A percentile compares a stretch with the other conserved stretches of the same genome.
Evolutionary conservation across 2,113 vertebrate genomes (phyloP).

Genomic region (Colius striatus): DNA sequence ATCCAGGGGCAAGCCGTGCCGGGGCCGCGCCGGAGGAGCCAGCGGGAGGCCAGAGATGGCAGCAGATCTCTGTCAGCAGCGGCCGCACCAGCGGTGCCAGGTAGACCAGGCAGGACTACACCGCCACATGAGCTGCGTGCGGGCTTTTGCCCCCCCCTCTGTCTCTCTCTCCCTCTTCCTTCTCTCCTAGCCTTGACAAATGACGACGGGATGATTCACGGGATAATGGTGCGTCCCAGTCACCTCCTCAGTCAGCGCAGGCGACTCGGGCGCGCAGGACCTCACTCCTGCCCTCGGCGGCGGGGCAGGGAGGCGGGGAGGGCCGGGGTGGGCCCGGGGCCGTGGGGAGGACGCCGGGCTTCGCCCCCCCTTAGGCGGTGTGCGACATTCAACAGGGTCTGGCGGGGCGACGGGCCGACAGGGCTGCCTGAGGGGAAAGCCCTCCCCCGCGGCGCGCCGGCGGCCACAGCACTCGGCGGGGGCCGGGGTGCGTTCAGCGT

Average conservation of each 20-base stretch:
- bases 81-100: slow-evolving; percentile 70
- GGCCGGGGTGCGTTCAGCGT: slow-evolving; percentile 34
- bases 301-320: not conserved
- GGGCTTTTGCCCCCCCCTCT: slow-evolving; percentile 48
- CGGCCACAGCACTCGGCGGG: slow-evolving; percentile 30
- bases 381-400: slow-evolving; percentile 20
- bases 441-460: slow-evolving; percentile 56
- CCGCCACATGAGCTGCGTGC: slow-evolving; percentile 74
- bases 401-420: not conserved
- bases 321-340: slow-evolving; percentile 5
- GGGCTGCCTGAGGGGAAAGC: not conserved
- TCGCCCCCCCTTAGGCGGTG: not conserved
- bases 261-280: not conserved
- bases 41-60: slow-evolving; percentile 55
- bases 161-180: slow-evolving; percentile 54
- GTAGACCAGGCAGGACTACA: slow-evolving; percentile 69
- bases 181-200: slow-evolving; percentile 53
- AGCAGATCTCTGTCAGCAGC: slow-evolving; percentile 55
- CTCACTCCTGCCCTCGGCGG: not conserved
- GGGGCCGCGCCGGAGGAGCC: slow-evolving; percentile 15
- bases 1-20: slow-evolving; percentile 44
- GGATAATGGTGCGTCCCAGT: slow-evolving; percentile 69
- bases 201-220: slow-evolving; percentile 79
- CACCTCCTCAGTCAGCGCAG: slow-evolving; percentile 70
- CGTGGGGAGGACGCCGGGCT: slow-evolving; percentile 1